These are phyloP conservation scores for Ctenochaetus hawaiiensis DNA, from an alignment of 2,797 vertebrate species.

Conservation along the genomic window DNA sequence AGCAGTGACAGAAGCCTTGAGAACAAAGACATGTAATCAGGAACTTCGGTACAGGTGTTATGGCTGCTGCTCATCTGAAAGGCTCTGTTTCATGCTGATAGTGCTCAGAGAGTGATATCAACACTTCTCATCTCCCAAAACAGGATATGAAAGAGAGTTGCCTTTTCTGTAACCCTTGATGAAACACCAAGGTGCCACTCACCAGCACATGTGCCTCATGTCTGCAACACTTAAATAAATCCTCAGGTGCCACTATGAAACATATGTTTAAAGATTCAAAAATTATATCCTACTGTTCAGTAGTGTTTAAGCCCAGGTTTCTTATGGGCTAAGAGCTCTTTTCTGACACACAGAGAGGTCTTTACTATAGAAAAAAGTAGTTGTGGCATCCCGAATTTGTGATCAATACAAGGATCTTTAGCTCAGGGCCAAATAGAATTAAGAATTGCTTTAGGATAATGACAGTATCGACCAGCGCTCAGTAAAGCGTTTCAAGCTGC, in stretches of 20 bases:
- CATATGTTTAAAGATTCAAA: constrained; percentile 32
- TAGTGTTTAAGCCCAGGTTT: not conserved
- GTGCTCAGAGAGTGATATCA: constrained; percentile 62
- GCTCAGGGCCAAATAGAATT: constrained; percentile 81
- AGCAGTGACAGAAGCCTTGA: constrained; percentile 31
- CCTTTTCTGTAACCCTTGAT: constrained; percentile 52
- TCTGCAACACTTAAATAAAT: constrained; percentile 45
- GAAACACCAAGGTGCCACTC: constrained; percentile 53
- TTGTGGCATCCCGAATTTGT: constrained; percentile 66
- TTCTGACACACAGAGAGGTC: constrained; percentile 37
- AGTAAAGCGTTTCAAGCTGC: constrained; percentile 71
- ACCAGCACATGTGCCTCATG: constrained; percentile 27
- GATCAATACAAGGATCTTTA: constrained; percentile 81
- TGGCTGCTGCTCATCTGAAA: constrained; percentile 57
- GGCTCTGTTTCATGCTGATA: constrained; percentile 66
- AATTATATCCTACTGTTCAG: not conserved
- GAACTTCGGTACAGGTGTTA: constrained; percentile 69
- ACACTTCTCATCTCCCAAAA: constrained; percentile 75
- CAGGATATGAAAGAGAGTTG: constrained; percentile 76
- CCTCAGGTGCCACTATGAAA: constrained; percentile 37
- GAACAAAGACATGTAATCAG: constrained; percentile 62
- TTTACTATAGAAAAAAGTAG: constrained; percentile 62
- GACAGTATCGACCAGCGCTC: constrained; percentile 79
- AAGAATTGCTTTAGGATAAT: constrained; percentile 83
- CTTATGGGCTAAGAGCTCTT: constrained; percentile 6